Evolutionary conservation across 2,113 vertebrate genomes (phyloP), one percentile per base, ranked within the genome.

Genomic region (Notiomystis cincta): DNA sequence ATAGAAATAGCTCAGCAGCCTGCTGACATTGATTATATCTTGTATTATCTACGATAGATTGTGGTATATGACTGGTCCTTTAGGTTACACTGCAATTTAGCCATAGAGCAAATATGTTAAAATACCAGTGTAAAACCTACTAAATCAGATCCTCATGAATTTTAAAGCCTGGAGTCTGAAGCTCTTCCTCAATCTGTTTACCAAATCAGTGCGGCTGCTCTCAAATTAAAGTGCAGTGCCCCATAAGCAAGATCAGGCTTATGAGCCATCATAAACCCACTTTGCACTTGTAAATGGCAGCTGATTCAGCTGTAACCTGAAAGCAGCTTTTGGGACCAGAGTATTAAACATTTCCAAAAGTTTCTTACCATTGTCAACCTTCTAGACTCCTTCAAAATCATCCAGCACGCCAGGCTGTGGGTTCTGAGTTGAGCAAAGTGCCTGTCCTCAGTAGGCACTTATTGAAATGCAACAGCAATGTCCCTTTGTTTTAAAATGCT

Each of bases 101-200:
- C 67, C 80, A 81, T 80, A 62, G 83, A 92, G 72, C 22, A 92
- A 82, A 92, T 90, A 81, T 27, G 64, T 53, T 69, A 84, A 94
- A 93, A 93, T 83, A 87, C 12, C 38, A 31, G 30, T 64, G 56
- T 84, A 89, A 95, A 92, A 95, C 2, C 6, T 66, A 90, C 91
- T 93, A 87, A 89, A 96, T 95, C 88, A 93, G 86, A 70, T 54
- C 60, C 64, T 92, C 91, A 93, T 83, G 89, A 95, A 95, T 95
- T 96, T 95, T 95, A 95, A 96, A 95, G 64, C 60, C 60, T 65
- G 54, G 37, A 83, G 17, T 70, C 60, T 89, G 80, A 93, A 89
- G 35, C 54, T 93, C 82, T 95, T 86, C 88, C 82, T 73, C 92
- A 92, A 56, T 92, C 90, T 77, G 78, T 93, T 94, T 93, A 92